These are phyloP conservation scores for Araneus ventricosus DNA, from an alignment of 1,140 invertebrate species.

Conservation along the genomic window DNA sequence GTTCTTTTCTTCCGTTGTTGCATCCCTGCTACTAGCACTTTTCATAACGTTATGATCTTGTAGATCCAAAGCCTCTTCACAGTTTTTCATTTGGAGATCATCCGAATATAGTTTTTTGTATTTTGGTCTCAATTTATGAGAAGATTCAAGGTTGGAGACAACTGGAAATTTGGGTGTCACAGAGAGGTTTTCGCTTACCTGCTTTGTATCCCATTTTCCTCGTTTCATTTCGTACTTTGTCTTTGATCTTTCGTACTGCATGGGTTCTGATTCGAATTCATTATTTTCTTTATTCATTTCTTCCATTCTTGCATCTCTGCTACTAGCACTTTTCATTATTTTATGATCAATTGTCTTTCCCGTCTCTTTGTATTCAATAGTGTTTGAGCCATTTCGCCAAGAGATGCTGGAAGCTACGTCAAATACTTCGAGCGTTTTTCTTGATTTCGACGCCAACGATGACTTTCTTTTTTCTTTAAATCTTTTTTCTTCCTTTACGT, in stretches of 20 bases:
- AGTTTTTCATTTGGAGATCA: too few species aligned
- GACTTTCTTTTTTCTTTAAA: neutral
- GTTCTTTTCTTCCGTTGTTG: too few species aligned
- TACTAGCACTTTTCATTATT: neutral
- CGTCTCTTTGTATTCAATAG: neutral
- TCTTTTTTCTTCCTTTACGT: neutral
- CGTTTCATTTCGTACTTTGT: too few species aligned
- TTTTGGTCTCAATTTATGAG: neutral
- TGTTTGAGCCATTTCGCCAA: neutral
- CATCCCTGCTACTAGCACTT: too few species aligned
- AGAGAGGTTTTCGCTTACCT: too few species aligned
- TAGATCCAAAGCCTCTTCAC: too few species aligned
- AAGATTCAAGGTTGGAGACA: too few species aligned
- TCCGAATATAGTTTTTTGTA: neutral
- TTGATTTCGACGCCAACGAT: neutral
- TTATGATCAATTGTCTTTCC: neutral
- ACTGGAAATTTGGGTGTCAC: too few species aligned
- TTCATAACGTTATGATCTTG: too few species aligned
- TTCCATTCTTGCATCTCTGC: neutral
- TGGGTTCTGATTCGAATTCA: neutral
- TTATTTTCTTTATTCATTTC: neutral
- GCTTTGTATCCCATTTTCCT: too few species aligned
- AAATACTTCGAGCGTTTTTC: neutral
- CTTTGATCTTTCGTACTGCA: too few species aligned
- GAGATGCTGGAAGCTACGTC: neutral